These are phyloP conservation scores for Argyrosomus japonicus DNA, from an alignment of 2,113 vertebrate genomes.

Conservation along the genomic window DNA sequence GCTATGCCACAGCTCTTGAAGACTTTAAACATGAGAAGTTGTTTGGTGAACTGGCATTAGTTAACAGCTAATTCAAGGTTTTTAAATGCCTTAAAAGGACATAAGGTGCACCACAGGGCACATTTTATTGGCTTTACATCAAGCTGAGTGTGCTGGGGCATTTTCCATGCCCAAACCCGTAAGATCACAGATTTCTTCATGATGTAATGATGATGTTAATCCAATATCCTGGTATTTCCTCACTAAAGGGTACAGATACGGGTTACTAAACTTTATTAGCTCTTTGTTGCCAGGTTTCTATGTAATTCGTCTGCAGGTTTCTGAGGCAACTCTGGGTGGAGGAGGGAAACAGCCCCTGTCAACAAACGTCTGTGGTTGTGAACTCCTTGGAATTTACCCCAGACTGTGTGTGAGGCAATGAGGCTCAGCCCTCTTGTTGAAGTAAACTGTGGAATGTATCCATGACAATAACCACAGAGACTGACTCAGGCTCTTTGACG, in stretches of 20 bases:
- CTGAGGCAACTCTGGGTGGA: constrained; percentile 57
- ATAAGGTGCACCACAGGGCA: neutral
- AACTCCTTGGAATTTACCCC: constrained; percentile 52
- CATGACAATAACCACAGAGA: constrained; percentile 52
- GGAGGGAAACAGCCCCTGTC: constrained; percentile 5
- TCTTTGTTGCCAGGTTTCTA: constrained; percentile 46
- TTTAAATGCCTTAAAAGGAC: constrained; percentile 4
- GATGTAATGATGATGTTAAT: neutral
- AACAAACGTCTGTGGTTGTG: neutral
- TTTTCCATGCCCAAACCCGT: constrained; percentile 3
- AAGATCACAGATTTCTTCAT: neutral
- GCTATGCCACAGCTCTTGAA: neutral
- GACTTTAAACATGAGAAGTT: neutral
- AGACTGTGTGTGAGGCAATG: constrained; percentile 10
- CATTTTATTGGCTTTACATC: constrained; percentile 5
- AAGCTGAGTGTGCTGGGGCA: neutral
- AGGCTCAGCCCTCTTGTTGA: constrained; percentile 9
- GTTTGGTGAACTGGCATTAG: neutral
- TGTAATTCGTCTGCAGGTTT: constrained; percentile 26
- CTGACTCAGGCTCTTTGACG: constrained; percentile 11
- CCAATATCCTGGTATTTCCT: constrained; percentile 2
- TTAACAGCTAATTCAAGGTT: neutral
- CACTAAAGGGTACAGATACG: neutral
- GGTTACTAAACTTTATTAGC: neutral
- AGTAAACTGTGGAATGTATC: constrained; percentile 42